phyloP scores from a whole-genome alignment of 1,140 invertebrate species.

The Popillia japonica region DNA sequence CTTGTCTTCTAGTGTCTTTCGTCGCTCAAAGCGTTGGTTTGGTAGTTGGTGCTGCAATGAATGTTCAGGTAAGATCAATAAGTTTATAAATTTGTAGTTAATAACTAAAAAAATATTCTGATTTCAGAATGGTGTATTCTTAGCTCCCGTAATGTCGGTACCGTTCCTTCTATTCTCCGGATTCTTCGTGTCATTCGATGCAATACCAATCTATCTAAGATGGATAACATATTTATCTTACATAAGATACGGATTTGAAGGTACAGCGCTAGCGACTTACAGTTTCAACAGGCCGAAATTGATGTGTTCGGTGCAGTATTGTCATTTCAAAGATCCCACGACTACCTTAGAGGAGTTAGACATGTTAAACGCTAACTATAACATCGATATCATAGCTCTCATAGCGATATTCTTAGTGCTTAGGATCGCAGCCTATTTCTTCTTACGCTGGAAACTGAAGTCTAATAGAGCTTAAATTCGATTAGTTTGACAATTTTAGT shows the following conservation, averaged over 20 bases:
- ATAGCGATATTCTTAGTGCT: constrained; percentile 88
- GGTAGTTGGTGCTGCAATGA: constrained; percentile 94
- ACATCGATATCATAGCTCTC: constrained; percentile 82
- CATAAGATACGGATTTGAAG: constrained; percentile 95
- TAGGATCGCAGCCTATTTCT: constrained; percentile 88
- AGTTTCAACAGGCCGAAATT: constrained; percentile 83
- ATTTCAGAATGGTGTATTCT: constrained; percentile 89
- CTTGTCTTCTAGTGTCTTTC: constrained; percentile 90
- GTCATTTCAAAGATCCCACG: constrained; percentile 87
- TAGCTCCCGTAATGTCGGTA: constrained; percentile 94
- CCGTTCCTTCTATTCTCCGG: constrained; percentile 94
- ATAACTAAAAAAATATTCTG: constrained; percentile 40
- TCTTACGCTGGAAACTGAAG: constrained; percentile 87
- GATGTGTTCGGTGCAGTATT: constrained; percentile 80
- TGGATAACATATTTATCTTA: constrained; percentile 97
- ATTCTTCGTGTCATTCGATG: constrained; percentile 97
- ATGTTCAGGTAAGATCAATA: constrained; percentile 71
- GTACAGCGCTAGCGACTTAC: constrained; percentile 92
- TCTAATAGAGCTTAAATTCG: constrained; percentile 69
- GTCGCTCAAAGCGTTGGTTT: constrained; percentile 95
- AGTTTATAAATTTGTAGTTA: neutral
- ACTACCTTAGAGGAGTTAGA: constrained; percentile 93
- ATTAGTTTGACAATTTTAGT: neutral
- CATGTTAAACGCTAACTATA: constrained; percentile 79
- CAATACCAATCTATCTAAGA: constrained; percentile 92